Evolutionary conservation across 2,888 invertebrate species (phyloP).

Genomic region (Nebria salina): DNA sequence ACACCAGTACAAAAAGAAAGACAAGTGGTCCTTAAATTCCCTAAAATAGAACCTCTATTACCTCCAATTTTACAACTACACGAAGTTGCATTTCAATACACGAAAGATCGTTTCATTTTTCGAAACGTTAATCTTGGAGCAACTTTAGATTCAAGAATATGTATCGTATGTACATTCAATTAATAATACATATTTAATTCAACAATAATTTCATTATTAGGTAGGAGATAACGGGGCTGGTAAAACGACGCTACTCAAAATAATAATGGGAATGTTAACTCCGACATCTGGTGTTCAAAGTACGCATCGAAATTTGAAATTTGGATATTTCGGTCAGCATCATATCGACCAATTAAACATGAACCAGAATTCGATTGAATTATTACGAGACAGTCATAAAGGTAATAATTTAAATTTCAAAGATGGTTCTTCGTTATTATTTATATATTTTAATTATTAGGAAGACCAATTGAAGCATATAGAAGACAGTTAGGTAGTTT

Average conservation of each 20-base stretch:
- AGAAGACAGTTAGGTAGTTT: conserved; percentile 94
- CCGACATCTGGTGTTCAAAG: conserved; percentile 86
- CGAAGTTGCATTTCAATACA: conserved; percentile 90
- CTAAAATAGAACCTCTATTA: conserved; percentile 90
- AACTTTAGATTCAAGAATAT: conserved; percentile 93
- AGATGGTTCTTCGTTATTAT: too few species aligned
- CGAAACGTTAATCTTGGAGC: conserved; percentile 89
- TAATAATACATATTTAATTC: too few species aligned
- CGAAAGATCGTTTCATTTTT: conserved; percentile 77
- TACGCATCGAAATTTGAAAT: conserved; percentile 90
- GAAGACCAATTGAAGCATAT: conserved; percentile 90
- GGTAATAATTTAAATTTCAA: conserved; percentile 64
- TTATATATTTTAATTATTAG: conserved; percentile 61
- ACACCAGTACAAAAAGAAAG: conserved; percentile 93
- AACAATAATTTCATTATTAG: conserved; percentile 57
- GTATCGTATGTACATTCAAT: conserved; percentile 79
- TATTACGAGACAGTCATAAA: conserved; percentile 86
- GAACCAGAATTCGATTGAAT: conserved; percentile 89
- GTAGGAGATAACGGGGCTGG: conserved; percentile 97
- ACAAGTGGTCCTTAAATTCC: conserved; percentile 90
- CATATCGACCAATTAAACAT: conserved; percentile 98
- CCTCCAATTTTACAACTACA: conserved; percentile 95
- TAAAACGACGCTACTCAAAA: conserved; percentile 95
- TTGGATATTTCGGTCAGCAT: conserved; percentile 99
- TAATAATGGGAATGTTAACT: conserved; percentile 86